phyloP scores from a whole-genome alignment of 2,797 vertebrate species.

The Pseudopleuronectes americanus region DNA sequence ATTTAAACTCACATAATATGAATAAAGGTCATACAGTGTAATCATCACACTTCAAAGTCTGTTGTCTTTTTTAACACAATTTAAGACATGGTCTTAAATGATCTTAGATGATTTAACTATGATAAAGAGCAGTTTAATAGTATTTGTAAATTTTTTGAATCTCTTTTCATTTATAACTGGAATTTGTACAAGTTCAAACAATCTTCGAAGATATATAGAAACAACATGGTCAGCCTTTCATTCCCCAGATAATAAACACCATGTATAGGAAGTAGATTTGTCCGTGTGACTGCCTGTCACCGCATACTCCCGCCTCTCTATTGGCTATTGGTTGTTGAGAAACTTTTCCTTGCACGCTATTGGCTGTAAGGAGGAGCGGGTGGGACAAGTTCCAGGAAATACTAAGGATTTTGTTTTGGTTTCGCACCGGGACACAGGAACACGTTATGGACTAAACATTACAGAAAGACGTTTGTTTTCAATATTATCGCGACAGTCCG shows the following conservation, averaged over 20 bases:
- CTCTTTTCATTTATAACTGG: no score
- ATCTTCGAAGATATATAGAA: no score
- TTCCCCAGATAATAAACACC: neutral
- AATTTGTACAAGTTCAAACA: no score
- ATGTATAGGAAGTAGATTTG: neutral
- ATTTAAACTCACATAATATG: no score
- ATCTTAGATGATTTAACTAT: no score
- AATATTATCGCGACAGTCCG: no score
- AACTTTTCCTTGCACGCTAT: conserved; percentile 26
- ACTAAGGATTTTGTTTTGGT: neutral
- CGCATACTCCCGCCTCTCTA: neutral
- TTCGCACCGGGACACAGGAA: neutral
- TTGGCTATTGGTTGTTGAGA: conserved; percentile 18
- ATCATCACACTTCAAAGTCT: no score
- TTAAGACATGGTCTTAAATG: no score
- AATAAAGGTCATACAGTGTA: no score
- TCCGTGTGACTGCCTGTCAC: neutral
- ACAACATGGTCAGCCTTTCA: neutral
- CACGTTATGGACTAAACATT: neutral
- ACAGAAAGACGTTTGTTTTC: neutral
- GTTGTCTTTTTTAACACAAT: no score
- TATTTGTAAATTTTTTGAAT: no score
- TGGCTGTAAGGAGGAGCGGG: conserved; percentile 49
- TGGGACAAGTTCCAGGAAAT: conserved; percentile 66
- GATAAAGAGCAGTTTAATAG: no score